phyloP scores from a whole-genome alignment of 2,888 invertebrate species.

The Drosophila subquinaria region DNA sequence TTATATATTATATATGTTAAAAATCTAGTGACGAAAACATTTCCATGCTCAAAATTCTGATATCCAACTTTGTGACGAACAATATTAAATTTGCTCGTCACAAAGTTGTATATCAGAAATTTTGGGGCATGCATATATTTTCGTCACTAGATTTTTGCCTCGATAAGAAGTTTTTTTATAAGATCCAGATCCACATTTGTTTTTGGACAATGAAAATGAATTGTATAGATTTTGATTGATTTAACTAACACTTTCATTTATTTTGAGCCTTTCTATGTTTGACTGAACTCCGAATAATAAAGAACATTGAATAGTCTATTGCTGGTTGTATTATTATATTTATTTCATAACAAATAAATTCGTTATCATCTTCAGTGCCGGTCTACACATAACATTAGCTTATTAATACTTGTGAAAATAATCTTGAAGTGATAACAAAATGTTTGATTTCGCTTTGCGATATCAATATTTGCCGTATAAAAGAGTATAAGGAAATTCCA shows the following conservation, averaged over 20 bases:
- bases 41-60: too few species aligned
- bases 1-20: too few species aligned
- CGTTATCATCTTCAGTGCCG: neutral
- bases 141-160: too few species aligned
- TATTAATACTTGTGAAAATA: conserved; percentile 23
- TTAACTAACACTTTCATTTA: too few species aligned
- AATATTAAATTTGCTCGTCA: too few species aligned
- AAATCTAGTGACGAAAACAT: too few species aligned
- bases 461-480: neutral
- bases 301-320: neutral
- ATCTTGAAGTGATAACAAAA: conserved; percentile 17
- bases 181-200: neutral
- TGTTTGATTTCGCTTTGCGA: neutral
- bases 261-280: too few species aligned
- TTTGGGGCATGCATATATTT: too few species aligned
- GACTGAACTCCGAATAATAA: neutral
- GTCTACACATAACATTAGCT: neutral
- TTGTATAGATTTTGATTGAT: neutral
- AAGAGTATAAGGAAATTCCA: neutral
- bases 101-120: too few species aligned
- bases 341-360: neutral
- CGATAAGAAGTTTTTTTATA: too few species aligned
- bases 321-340: neutral
- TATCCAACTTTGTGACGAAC: too few species aligned
- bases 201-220: neutral